Evolutionary conservation across 1,140 invertebrate genomes (phyloP).

Genomic region (Drosophila sproati): DNA sequence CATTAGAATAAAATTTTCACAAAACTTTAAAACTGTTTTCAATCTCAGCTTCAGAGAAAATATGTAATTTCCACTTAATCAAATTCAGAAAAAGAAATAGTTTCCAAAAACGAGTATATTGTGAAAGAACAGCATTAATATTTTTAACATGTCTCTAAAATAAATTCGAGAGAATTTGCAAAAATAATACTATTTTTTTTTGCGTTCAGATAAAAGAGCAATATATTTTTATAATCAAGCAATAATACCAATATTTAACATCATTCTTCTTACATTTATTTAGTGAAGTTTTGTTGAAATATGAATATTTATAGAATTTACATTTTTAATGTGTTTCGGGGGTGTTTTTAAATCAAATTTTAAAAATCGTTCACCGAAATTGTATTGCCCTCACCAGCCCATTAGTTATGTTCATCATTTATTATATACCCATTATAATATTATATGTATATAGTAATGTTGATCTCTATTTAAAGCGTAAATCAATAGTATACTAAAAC

Average conservation of each 20-base stretch:
- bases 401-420: constrained; percentile 39
- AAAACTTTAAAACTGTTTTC: constrained; percentile 3
- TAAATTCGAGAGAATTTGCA: no score
- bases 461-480: constrained; percentile 34
- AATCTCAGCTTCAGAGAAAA: neutral
- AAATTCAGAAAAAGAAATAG: no score
- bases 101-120: no score
- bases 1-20: constrained; percentile 40
- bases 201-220: no score
- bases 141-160: no score
- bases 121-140: no score
- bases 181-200: no score
- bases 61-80: no score
- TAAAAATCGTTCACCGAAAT: constrained; percentile 42
- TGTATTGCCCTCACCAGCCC: constrained; percentile 77
- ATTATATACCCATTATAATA: constrained; percentile 57
- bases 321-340: constrained; percentile 29
- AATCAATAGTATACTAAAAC: constrained; percentile 15
- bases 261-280: neutral
- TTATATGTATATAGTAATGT: constrained; percentile 51
- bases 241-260: no score
- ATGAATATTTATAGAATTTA: constrained; percentile 45
- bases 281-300: constrained; percentile 6
- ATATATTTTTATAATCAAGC: neutral
- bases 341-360: constrained; percentile 4